Evolutionary conservation across 2,797 vertebrate genomes (phyloP).

Genomic region (Amniataba percoides): DNA sequence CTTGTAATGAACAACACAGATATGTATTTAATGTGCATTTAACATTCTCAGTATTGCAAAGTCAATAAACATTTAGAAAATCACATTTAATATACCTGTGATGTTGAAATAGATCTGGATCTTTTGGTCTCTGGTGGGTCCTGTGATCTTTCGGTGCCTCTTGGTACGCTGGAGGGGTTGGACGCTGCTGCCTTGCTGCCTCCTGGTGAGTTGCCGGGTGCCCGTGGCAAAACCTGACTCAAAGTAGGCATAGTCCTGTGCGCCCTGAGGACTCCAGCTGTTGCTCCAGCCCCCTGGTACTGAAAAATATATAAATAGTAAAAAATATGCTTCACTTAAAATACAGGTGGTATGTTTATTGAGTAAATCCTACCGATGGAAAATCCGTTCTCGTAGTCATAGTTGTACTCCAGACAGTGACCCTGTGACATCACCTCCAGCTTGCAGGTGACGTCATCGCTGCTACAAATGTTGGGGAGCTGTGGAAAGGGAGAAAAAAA

Average conservation of each 20-base stretch:
- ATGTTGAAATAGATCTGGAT: constrained; percentile 98
- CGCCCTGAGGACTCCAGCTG: constrained; percentile 88
- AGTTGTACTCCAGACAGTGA: constrained; percentile 97
- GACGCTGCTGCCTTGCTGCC: constrained; percentile 43
- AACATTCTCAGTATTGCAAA: background rate
- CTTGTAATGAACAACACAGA: constrained; percentile 4
- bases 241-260: constrained; percentile 94
- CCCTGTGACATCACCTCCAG: constrained; percentile 92
- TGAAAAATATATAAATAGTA: constrained; percentile 69
- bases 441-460: constrained; percentile 92
- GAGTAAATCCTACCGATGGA: constrained; percentile 89
- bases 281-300: constrained; percentile 91
- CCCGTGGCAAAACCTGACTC: constrained; percentile 87
- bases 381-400: constrained; percentile 98
- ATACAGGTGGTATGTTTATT: background rate
- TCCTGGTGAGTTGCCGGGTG: constrained; percentile 66
- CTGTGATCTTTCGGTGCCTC: constrained; percentile 86
- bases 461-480: constrained; percentile 94
- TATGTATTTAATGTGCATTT: background rate
- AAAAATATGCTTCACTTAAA: background rate
- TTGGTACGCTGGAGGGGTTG: constrained; percentile 82
- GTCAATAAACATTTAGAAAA: background rate
- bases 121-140: constrained; percentile 92
- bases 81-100: constrained; percentile 87
- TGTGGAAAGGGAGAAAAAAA: constrained; percentile 61